Base-by-base conservation (phyloP, 2,888 invertebrate genomes). In the Leptopilina myrica region DNA sequence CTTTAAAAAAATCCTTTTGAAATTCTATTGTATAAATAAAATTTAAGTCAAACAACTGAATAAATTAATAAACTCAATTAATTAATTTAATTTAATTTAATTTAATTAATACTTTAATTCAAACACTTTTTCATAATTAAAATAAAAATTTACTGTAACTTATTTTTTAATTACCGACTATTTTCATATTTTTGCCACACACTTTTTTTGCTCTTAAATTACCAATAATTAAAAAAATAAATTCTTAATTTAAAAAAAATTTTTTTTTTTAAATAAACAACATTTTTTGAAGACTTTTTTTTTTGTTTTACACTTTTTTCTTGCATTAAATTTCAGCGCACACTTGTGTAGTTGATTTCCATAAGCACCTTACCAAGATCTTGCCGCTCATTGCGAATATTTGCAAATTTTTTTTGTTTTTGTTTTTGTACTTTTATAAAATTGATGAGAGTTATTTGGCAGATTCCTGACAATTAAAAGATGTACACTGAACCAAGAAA, bases 331-430 rank as follows among this genome's bases (percentile, higher is more conserved):
- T 73, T 40, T 56, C 62, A 9, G 11, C 73, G 40, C 53, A 43
- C 43, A 8, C 40, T 14, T 33, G 33, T 33, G 33, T 33, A 33
- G 14, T 12, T 73, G 5, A 33, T 56, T 73, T 33, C 33, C 53
- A 33, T 53, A 73, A 53, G 73, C 73, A 73, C 64, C 83, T 83
- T 86, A 90, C 90, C 89, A 88, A 76, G 56, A 79, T 78, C 80
- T 86, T 87, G 43, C 75, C 59, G 75, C 79, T 86, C 90, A 89
- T 88, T 62, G 79, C 79, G 79, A 1, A 26, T 20, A 20, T 43
- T 43, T 43, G 43, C 14, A 9, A 73, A 4, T 73, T 56, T 33
- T 73, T 73, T 56, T 73, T 5, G n/a, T 73, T 56, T 5, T 73
- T 73, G 20, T 73, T 73, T 56, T 73, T 5, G 33, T 73, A 73